Percentiles rank a stretch among this genome's conserved stretches.
phyloP scores from a whole-genome alignment of 1,140 invertebrate species.

The Chrysomallon squamiferum region DNA sequence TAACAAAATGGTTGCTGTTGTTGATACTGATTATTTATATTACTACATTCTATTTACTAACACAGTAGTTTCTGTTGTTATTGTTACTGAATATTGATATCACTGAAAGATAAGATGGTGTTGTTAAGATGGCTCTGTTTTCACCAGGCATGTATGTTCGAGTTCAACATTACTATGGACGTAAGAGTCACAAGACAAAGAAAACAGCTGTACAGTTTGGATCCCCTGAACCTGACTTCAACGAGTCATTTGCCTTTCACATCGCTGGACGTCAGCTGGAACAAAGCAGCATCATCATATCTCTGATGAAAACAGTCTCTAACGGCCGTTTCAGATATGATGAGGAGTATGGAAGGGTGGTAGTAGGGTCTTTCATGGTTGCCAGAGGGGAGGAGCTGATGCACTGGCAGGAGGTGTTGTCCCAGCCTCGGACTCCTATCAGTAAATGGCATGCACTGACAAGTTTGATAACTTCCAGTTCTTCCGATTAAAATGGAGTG shows the following conservation, averaged over 20 bases:
- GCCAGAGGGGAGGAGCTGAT: slow-evolving; percentile 57
- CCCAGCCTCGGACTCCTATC: slow-evolving; percentile 40
- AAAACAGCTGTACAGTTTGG: slow-evolving; percentile 37
- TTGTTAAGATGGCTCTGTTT: neutral
- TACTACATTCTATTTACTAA: too few species aligned
- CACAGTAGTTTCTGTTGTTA: too few species aligned
- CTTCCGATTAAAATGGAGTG: neutral
- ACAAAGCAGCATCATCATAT: slow-evolving; percentile 49
- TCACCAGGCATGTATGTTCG: slow-evolving; percentile 12
- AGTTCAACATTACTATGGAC: slow-evolving; percentile 53
- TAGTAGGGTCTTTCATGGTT: slow-evolving; percentile 61
- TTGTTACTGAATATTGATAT: too few species aligned
- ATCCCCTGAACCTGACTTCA: slow-evolving; percentile 44
- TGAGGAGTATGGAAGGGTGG: slow-evolving; percentile 49
- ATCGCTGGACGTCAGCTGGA: slow-evolving; percentile 51
- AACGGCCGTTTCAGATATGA: slow-evolving; percentile 24
- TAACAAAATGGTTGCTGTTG: too few species aligned
- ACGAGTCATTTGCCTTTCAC: slow-evolving; percentile 58
- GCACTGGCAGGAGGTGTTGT: slow-evolving; percentile 62
- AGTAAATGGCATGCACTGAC: slow-evolving; percentile 47
- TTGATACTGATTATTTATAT: too few species aligned
- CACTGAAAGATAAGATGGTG: too few species aligned
- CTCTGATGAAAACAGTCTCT: slow-evolving; percentile 40
- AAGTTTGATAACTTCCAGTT: neutral
- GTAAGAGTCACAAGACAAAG: slow-evolving; percentile 55